Conservation (phyloP, 2,797 vertebrate genomes). For the Crocidura indochinensis region DNA sequence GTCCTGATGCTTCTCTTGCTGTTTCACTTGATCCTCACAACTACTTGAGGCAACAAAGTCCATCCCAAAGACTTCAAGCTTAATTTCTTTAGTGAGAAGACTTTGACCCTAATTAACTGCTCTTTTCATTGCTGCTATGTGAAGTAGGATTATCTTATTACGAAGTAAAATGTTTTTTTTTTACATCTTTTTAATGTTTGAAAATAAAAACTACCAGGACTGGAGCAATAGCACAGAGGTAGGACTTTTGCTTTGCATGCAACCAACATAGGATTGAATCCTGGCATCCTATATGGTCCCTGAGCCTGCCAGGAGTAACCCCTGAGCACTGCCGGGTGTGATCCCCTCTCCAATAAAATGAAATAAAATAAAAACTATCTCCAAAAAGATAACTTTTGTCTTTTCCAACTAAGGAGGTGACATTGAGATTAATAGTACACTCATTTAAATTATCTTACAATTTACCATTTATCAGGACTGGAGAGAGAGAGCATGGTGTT, state of each 20-base stretch:
- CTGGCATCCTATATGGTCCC: too few relatives aligned
- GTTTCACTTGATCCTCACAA: not conserved
- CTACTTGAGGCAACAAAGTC: not conserved
- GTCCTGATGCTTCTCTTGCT: too few relatives aligned
- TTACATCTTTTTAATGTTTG: constrained; percentile 43
- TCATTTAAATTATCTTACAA: constrained; percentile 49
- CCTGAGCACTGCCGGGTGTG: too few relatives aligned
- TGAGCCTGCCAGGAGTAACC: too few relatives aligned
- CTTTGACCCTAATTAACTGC: constrained; percentile 22
- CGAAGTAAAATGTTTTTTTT: not conserved
- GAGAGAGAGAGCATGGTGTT: too few relatives aligned
- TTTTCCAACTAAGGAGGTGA: constrained; percentile 55
- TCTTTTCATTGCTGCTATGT: constrained; percentile 8
- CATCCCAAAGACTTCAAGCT: not conserved
- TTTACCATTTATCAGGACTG: not conserved
- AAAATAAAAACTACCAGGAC: not conserved
- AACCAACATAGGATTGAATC: too few relatives aligned
- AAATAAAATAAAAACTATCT: constrained; percentile 1
- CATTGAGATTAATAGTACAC: constrained; percentile 32
- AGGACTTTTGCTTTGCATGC: too few relatives aligned
- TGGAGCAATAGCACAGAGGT: too few relatives aligned
- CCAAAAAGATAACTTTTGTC: constrained; percentile 11
- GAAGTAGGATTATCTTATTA: constrained; percentile 53
- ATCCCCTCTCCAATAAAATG: too few relatives aligned
- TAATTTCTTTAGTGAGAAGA: constrained; percentile 27